Evolutionary conservation across 2,888 invertebrate species (phyloP).

Genomic region (Tetheella fluctuosa): DNA sequence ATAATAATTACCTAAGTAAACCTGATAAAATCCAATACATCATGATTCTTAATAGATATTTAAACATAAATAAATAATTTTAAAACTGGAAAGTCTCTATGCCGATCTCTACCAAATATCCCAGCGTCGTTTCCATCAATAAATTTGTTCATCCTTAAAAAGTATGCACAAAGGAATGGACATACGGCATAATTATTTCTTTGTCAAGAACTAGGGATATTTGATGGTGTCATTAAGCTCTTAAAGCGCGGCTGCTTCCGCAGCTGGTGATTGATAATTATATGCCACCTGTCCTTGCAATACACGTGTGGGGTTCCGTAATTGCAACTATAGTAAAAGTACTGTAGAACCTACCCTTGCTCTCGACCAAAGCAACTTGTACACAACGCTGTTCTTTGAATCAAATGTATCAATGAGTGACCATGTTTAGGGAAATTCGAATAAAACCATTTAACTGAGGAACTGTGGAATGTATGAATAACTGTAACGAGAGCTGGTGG

Average conservation of each 20-base stretch:
- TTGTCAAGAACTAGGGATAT: conserved; percentile 46
- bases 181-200: conserved; percentile 13
- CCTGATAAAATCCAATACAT: no score
- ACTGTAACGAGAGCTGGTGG: neutral
- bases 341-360: neutral
- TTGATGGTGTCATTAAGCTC: conserved; percentile 56
- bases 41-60: no score
- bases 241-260: conserved; percentile 58
- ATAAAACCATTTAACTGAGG: neutral
- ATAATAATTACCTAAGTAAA: no score
- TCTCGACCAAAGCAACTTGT: neutral
- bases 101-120: neutral
- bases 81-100: neutral
- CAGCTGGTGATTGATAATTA: conserved; percentile 74
- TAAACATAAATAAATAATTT: no score
- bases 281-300: conserved; percentile 64
- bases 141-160: neutral
- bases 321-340: conserved; percentile 21
- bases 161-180: neutral
- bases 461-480: neutral
- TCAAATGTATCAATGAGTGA: neutral
- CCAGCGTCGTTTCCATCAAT: neutral
- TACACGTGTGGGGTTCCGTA: conserved; percentile 45
- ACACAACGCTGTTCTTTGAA: neutral
- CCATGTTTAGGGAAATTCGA: neutral